These are phyloP conservation scores for Gopherus flavomarginatus DNA, from an alignment of 2,113 vertebrate species.

Conservation along the genomic window DNA sequence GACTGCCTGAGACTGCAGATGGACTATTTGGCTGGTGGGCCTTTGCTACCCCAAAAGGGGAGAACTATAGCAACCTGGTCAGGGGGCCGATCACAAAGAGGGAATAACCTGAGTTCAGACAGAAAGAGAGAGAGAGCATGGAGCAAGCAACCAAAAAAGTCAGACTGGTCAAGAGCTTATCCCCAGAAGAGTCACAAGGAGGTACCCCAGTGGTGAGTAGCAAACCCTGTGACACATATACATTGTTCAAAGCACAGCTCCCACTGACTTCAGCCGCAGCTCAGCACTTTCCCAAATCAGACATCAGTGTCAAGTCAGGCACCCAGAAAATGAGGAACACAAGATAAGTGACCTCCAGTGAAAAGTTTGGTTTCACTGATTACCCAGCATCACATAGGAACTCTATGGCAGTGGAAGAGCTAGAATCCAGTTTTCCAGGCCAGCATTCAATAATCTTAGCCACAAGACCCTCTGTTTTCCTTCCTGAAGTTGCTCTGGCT, in stretches of 20 bases:
- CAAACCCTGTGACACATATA: background rate
- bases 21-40: too few species aligned
- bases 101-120: too few species aligned
- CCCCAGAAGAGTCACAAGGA: too few species aligned
- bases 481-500: too few species aligned
- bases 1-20: too few species aligned
- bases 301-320: background rate
- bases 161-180: too few species aligned
- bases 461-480: background rate
- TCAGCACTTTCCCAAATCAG: background rate
- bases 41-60: too few species aligned
- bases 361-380: background rate
- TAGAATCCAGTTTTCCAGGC: slow-evolving; percentile 20
- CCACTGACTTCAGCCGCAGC: background rate
- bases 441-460: background rate
- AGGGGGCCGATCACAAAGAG: too few species aligned
- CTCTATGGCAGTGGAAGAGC: background rate
- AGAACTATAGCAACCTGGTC: too few species aligned
- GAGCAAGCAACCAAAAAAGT: too few species aligned
- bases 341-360: background rate
- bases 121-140: too few species aligned
- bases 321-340: background rate
- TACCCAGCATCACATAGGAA: background rate
- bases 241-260: background rate
- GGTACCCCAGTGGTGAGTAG: background rate